Percentiles rank a stretch among this genome's conserved stretches.
Conservation (phyloP, 1,140 invertebrate species). For the Pseudomyrmex pallidus region DNA sequence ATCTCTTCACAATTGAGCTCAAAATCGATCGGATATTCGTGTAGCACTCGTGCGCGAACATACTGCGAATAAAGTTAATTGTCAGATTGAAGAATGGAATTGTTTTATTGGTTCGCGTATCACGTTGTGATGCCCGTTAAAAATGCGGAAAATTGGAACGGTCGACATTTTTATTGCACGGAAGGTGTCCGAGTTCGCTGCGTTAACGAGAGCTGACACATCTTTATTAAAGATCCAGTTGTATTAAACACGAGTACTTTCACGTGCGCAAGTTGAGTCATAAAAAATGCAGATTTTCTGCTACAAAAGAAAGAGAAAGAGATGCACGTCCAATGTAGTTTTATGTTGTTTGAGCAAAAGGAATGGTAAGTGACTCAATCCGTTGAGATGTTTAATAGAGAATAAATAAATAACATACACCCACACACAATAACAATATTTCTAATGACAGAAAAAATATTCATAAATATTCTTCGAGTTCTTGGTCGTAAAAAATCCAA, state of each 20-base stretch:
- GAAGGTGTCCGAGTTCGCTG: not conserved
- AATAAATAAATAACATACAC: no score
- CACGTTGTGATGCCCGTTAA: not conserved
- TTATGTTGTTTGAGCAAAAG: not conserved
- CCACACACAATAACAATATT: no score
- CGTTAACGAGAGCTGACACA: not conserved
- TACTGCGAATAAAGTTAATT: slow-evolving; percentile 30
- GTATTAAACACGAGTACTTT: not conserved
- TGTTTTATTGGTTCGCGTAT: slow-evolving; percentile 18
- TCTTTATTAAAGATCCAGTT: not conserved
- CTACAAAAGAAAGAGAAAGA: not conserved
- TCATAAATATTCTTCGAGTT: slow-evolving; percentile 42
- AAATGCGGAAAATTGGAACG: slow-evolving; percentile 1
- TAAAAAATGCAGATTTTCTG: not conserved
- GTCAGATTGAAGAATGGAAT: slow-evolving; percentile 17
- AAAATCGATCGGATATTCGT: slow-evolving; percentile 24
- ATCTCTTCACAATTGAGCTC: not conserved
- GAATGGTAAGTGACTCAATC: no score
- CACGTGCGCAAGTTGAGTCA: not conserved
- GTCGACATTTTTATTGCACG: not conserved
- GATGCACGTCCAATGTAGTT: not conserved
- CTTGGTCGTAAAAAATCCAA: not conserved
- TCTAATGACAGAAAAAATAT: slow-evolving; percentile 5
- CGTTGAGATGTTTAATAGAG: no score
- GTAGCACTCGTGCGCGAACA: not conserved